These are phyloP conservation scores for Cylas formicarius DNA, from an alignment of 1,140 invertebrate species.

Conservation along the genomic window DNA sequence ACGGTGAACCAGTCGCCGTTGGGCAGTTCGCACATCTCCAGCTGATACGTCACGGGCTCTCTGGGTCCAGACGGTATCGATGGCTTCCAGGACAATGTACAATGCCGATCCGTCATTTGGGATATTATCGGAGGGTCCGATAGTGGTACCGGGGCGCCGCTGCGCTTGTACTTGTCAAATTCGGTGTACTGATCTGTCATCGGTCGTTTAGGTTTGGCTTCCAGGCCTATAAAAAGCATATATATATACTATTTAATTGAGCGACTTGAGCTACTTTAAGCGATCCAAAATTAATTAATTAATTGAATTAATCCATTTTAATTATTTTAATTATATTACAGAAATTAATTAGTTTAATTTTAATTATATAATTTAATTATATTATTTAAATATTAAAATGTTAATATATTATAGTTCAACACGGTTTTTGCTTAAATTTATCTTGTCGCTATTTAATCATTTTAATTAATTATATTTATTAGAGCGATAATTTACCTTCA, in stretches of 20 bases:
- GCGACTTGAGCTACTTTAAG: no score
- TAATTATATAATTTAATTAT: no score
- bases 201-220: constrained; percentile 60
- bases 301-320: no score
- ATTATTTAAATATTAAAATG: no score
- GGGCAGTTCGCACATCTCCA: constrained; percentile 88
- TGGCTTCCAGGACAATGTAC: constrained; percentile 86
- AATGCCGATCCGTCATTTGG: constrained; percentile 74
- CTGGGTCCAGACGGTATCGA: constrained; percentile 73
- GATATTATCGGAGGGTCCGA: constrained; percentile 83
- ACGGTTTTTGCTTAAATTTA: no score
- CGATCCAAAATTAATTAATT: no score
- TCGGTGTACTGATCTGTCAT: constrained; percentile 75
- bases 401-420: no score
- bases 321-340: no score
- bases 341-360: no score
- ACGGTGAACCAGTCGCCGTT: constrained; percentile 83
- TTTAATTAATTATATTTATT: not conserved
- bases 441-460: no score
- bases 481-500: constrained; percentile 32
- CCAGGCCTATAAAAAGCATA: constrained; percentile 50
- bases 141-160: constrained; percentile 73
- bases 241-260: no score
- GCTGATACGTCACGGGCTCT: constrained; percentile 82
- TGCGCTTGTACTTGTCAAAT: constrained; percentile 74